Evolutionary conservation across 2,113 vertebrate species (phyloP), one percentile per base, ranked within the genome.

Genomic region (Gopherus evgoodei): DNA sequence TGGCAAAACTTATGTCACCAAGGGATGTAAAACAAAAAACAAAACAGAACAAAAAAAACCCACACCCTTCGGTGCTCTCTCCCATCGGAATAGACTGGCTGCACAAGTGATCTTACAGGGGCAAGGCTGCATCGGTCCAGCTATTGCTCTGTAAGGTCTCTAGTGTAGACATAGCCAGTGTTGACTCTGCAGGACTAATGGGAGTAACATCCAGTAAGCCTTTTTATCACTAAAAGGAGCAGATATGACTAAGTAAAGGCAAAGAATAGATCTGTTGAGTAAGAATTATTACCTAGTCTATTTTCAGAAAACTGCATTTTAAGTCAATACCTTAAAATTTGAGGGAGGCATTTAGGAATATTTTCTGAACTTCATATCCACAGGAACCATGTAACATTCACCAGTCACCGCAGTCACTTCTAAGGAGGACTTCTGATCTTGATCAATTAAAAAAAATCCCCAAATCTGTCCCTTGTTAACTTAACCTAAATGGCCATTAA

Each of bases 131-230:
- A 24, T 25, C 56, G 5, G 10, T 25, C 11, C 25, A 57, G 56
- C 56, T 57, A 27, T 57, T 25, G 22, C 25, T 57, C 56, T 27
- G 56, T 57, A 57, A 57, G 54, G 11, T 57, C 56, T 57, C 24
- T 57, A 57, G 24, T 27, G 25, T 57, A 92, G 87, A 87, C 81
- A 79, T 87, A 90, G 42, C 49, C 87, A 52, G 81, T 86, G 44
- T 83, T 91, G 9, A 3, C 78, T 97, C 89, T 94, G 81, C 84
- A 96, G 90, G 86, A 81, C 95, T 93, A 97, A 96, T 62, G 42
- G 12, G 78, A 90, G 57, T 88, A 75, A 96, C 90, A 69, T 69
- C 35, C 2, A 69, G 31, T n/a, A 69, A 22, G n/a, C 44, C 75
- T 72, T 72, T 0, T 0, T 0, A 0, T 91, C 92, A 44, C 59